Evolutionary conservation across 2,113 vertebrate genomes (phyloP).

Genomic region (Heterochromis multidens): DNA sequence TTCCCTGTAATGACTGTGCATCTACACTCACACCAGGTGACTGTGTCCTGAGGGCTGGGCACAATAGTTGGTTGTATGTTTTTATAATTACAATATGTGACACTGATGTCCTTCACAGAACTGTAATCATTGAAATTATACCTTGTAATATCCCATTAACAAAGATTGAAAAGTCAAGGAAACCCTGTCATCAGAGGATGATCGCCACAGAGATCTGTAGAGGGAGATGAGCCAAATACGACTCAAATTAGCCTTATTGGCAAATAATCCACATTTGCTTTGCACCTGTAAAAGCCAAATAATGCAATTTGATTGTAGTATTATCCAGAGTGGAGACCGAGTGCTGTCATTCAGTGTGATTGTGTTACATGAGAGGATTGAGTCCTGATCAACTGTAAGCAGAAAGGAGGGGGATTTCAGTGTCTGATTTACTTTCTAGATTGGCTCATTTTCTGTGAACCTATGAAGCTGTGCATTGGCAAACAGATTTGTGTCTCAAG

Average conservation of each 20-base stretch:
- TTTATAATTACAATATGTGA: background rate
- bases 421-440: slow-evolving; percentile 21
- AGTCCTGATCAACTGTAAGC: slow-evolving; percentile 45
- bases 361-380: slow-evolving; percentile 48
- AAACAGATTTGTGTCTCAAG: background rate
- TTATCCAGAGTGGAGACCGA: slow-evolving; percentile 51
- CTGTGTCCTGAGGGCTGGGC: background rate
- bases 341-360: slow-evolving; percentile 62
- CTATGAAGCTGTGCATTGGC: background rate
- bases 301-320: slow-evolving; percentile 72
- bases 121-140: slow-evolving; percentile 20
- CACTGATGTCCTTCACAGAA: background rate
- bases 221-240: slow-evolving; percentile 42
- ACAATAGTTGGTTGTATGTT: background rate
- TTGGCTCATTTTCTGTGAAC: background rate
- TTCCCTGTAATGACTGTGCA: background rate
- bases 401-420: slow-evolving; percentile 12
- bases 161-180: slow-evolving; percentile 11
- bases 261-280: slow-evolving; percentile 38
- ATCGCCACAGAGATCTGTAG: slow-evolving; percentile 39
- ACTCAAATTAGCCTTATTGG: slow-evolving; percentile 55
- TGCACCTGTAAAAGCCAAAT: slow-evolving; percentile 70
- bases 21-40: background rate
- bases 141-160: slow-evolving; percentile 13
- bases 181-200: slow-evolving; percentile 1